Conservation (phyloP, 1,140 invertebrate genomes). For the Rhizoglyphus robini region DNA sequence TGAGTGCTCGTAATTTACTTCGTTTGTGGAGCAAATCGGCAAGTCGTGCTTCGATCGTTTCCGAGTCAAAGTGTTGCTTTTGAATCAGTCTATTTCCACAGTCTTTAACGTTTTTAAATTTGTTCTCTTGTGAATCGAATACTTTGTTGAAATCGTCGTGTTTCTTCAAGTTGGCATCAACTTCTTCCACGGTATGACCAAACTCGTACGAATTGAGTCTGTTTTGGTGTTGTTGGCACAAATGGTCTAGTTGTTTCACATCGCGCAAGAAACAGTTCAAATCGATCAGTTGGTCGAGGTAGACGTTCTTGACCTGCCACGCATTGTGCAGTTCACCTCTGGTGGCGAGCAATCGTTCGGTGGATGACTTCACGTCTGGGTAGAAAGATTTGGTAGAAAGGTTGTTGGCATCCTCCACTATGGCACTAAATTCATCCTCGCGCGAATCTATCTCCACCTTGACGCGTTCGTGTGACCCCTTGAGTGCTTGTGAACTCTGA, state of each 20-base stretch:
- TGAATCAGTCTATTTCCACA: slow-evolving; percentile 75
- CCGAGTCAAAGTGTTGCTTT: slow-evolving; percentile 85
- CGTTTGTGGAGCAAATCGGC: slow-evolving; percentile 28
- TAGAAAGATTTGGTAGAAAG: slow-evolving; percentile 45
- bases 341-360: slow-evolving; percentile 58
- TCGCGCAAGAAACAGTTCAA: slow-evolving; percentile 87
- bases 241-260: slow-evolving; percentile 78
- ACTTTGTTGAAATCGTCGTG: slow-evolving; percentile 80
- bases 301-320: slow-evolving; percentile 77
- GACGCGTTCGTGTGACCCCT: slow-evolving; percentile 75
- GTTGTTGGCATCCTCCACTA: slow-evolving; percentile 57
- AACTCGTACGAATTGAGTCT: slow-evolving; percentile 29
- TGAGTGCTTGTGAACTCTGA: slow-evolving; percentile 67
- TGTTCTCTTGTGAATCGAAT: slow-evolving; percentile 68
- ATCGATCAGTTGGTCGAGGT: slow-evolving; percentile 85
- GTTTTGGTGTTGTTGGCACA: slow-evolving; percentile 74
- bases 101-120: slow-evolving; percentile 62
- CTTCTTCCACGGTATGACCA: slow-evolving; percentile 57
- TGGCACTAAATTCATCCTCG: slow-evolving; percentile 64
- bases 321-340: slow-evolving; percentile 59
- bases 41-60: slow-evolving; percentile 54
- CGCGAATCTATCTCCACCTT: slow-evolving; percentile 88
- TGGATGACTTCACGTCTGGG: slow-evolving; percentile 51
- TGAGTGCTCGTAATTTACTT: slow-evolving; percentile 50
- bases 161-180: slow-evolving; percentile 68